A percentile compares a stretch with the other conserved stretches of the same genome.
Evolutionary conservation across 2,797 vertebrate species (phyloP).

Genomic region (Petrocephalus sullivani): DNA sequence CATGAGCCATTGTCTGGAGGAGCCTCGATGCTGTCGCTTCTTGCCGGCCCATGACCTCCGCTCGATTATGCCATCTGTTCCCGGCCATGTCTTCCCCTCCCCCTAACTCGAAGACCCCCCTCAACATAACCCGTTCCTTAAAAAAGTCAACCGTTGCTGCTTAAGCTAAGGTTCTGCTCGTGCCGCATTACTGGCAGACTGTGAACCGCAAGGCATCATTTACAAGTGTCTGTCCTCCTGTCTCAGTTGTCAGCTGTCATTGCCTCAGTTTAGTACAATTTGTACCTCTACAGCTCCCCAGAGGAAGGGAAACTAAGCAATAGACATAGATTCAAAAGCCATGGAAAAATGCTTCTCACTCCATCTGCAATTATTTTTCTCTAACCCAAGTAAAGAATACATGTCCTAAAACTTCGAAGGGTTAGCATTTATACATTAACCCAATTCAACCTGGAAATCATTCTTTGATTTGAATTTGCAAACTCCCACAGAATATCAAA

Average conservation of each 20-base stretch:
- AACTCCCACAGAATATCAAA: not conserved
- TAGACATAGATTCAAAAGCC: not conserved
- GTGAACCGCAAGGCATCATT: not conserved
- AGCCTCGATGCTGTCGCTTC: conserved; percentile 43
- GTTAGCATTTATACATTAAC: not conserved
- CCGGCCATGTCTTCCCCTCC: not conserved
- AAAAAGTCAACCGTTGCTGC: conserved; percentile 3
- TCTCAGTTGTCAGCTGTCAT: not conserved
- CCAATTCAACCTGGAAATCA: not conserved
- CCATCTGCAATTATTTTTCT: not conserved
- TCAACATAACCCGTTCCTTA: conserved; percentile 29
- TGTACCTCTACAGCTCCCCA: not conserved
- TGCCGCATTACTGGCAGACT: not conserved
- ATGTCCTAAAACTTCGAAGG: not conserved
- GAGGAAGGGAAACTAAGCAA: not conserved
- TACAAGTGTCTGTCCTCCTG: not conserved
- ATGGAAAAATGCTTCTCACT: not conserved
- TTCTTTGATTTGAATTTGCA: not conserved
- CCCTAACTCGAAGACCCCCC: conserved; percentile 25
- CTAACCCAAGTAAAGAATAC: not conserved
- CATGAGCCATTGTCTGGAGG: conserved; percentile 44
- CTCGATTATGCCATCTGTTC: conserved; percentile 28
- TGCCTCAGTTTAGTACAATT: not conserved
- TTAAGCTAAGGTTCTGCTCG: not conserved
- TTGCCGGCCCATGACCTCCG: conserved; percentile 38